phyloP scores from a whole-genome alignment of 2,113 vertebrate genomes.

The Columbina picui region DNA sequence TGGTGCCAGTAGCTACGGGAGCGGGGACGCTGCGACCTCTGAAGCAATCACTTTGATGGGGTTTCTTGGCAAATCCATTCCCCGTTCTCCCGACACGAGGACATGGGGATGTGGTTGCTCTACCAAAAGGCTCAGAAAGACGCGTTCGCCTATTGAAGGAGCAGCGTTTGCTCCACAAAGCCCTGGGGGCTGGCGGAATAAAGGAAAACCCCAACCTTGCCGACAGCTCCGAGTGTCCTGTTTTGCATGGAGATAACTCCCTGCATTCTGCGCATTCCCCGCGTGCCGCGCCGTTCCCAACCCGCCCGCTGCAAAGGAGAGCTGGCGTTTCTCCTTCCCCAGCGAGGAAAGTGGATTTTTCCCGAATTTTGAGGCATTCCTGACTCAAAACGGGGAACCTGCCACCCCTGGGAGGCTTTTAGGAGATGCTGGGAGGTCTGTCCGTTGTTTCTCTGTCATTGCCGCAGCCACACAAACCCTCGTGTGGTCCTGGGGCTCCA shows the following conservation, averaged over 20 bases:
- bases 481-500: rapidly evolving
- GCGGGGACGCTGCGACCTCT: rapidly evolving
- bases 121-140: not conserved
- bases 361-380: not conserved
- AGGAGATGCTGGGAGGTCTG: not conserved
- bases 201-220: rapidly evolving
- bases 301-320: not conserved
- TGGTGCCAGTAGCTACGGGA: rapidly evolving
- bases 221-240: not conserved
- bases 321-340: not conserved
- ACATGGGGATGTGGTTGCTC: rapidly evolving
- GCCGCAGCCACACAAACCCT: not conserved
- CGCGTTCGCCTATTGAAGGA: not conserved
- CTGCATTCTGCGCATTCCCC: not conserved
- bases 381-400: not conserved
- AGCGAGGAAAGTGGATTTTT: rapidly evolving
- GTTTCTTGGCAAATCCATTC: not conserved
- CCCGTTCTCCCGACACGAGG: rapidly evolving
- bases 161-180: rapidly evolving
- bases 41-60: rapidly evolving
- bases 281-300: not conserved
- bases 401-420: not conserved
- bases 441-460: rapidly evolving
- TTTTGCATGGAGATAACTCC: not conserved
- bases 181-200: not conserved